Conservation (phyloP, 2,797 vertebrate genomes). For the Hypotaenidia philippensis region DNA sequence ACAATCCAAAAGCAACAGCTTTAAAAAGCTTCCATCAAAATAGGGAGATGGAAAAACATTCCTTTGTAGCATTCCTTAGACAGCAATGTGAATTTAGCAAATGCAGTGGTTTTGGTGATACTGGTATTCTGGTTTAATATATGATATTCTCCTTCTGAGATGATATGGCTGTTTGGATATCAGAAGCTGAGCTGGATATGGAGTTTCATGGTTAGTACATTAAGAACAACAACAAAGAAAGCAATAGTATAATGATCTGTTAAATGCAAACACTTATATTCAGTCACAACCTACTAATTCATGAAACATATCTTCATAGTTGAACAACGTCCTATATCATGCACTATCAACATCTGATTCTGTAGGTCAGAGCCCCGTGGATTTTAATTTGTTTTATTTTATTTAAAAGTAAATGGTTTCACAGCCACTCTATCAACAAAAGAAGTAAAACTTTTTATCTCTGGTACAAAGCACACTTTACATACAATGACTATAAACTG, state of each 20-base stretch:
- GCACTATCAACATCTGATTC: not conserved
- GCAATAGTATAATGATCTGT: not conserved
- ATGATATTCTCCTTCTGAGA: not conserved
- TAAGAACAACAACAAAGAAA: not conserved
- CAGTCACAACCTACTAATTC: conserved; percentile 25
- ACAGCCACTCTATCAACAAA: conserved; percentile 29
- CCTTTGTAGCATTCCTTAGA: not conserved
- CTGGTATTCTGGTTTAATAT: not conserved
- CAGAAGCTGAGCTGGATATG: not conserved
- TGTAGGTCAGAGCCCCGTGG: not conserved
- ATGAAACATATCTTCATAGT: not conserved
- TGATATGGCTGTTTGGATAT: not conserved
- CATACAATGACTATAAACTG: conserved; percentile 56
- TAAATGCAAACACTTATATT: conserved; percentile 20
- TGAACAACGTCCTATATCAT: not conserved
- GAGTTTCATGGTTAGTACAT: not conserved
- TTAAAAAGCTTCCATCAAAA: not conserved
- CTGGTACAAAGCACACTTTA: conserved; percentile 41
- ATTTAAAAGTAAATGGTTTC: not conserved
- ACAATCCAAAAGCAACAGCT: not conserved
- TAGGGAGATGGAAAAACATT: not conserved
- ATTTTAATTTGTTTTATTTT: not conserved
- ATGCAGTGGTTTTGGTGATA: not conserved
- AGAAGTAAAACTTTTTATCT: conserved; percentile 50
- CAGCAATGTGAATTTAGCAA: not conserved